These are phyloP conservation scores for Metalampra italica DNA, from an alignment of 2,888 invertebrate genomes.

Conservation along the genomic window DNA sequence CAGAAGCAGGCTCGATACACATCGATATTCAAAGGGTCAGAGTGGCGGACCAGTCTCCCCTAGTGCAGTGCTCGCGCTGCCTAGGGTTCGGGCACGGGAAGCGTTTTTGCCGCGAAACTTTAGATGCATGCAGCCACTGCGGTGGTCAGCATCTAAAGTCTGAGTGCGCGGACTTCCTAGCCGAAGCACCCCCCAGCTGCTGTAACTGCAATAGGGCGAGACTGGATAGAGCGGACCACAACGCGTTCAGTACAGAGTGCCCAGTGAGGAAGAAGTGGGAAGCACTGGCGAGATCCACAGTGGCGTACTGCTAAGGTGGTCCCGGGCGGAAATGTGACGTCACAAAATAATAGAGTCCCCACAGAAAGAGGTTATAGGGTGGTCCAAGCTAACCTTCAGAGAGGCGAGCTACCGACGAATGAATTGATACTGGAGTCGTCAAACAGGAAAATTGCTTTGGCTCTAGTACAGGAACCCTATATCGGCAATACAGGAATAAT, in stretches of 20 bases:
- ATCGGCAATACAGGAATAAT: background rate
- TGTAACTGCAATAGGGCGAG: no score
- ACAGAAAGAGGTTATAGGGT: no score
- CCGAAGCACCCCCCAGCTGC: no score
- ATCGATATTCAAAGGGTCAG: background rate
- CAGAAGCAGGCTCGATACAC: background rate
- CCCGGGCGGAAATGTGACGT: background rate
- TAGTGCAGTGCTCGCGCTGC: constrained; percentile 6
- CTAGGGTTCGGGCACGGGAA: constrained; percentile 5
- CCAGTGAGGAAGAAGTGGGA: no score
- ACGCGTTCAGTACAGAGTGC: no score
- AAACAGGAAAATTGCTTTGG: background rate
- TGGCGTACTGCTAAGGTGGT: background rate
- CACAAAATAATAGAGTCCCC: no score
- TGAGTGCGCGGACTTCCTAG: background rate
- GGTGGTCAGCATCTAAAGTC: constrained; percentile 3
- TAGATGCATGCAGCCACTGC: constrained; percentile 8
- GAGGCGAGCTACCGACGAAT: background rate
- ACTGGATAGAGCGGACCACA: no score
- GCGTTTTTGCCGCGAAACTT: background rate
- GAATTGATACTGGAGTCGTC: background rate
- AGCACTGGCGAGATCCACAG: no score
- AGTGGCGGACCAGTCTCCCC: constrained; percentile 3
- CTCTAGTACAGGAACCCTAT: background rate
- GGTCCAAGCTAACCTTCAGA: background rate